Evolutionary conservation across 2,113 vertebrate genomes (phyloP).

Genomic region (Athene noctua): DNA sequence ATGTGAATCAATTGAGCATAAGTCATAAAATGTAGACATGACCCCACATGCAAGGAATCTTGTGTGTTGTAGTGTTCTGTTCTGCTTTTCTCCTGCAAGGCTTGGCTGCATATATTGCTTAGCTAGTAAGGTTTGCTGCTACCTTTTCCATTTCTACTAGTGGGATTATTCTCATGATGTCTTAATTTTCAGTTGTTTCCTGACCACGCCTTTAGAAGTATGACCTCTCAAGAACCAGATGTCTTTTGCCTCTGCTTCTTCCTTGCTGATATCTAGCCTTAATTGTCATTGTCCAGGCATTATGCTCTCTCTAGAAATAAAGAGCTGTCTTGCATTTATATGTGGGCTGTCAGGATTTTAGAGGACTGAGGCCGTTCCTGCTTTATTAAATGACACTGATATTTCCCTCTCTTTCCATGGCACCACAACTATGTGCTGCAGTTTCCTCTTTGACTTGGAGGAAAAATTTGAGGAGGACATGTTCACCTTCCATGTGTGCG

Average conservation of each 20-base stretch:
- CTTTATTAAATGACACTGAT: not conserved
- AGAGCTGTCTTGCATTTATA: not conserved
- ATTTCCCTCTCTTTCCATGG: not conserved
- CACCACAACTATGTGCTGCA: conserved; percentile 6
- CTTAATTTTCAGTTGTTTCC: not conserved
- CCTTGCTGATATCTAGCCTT: not conserved
- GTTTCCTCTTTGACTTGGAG: conserved; percentile 92
- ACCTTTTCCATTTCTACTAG: not conserved
- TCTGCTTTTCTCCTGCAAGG: not conserved
- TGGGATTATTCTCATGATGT: not conserved
- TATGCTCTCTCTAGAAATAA: not conserved
- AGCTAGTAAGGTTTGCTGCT: not conserved
- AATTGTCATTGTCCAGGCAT: not conserved
- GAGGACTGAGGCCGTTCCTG: not conserved
- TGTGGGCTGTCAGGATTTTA: not conserved
- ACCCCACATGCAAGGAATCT: conserved; percentile 10
- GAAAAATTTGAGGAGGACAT: conserved; percentile 88
- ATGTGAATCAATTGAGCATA: not conserved
- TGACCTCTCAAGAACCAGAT: not conserved
- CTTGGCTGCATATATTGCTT: not conserved
- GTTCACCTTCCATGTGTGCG: conserved; percentile 88
- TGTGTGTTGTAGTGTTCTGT: not conserved
- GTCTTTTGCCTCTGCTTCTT: not conserved
- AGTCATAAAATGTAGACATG: conserved; percentile 18
- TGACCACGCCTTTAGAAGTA: not conserved